These are phyloP conservation scores for Sphinx pinastri DNA, from an alignment of 2,888 invertebrate genomes.

Conservation along the genomic window DNA sequence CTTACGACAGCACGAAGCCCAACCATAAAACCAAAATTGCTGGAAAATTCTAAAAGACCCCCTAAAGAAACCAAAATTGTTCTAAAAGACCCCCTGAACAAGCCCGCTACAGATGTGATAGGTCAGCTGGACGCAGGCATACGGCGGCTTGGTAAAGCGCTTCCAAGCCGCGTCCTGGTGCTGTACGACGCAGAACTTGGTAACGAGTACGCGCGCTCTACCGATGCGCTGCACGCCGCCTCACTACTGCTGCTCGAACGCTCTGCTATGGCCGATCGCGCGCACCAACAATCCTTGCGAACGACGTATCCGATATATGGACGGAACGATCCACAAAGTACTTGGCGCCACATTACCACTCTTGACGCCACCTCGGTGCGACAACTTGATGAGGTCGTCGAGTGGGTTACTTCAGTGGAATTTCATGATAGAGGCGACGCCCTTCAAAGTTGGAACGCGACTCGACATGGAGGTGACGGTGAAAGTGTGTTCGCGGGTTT, in stretches of 20 bases:
- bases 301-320: slow-evolving; percentile 50
- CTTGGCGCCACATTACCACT: slow-evolving; percentile 49
- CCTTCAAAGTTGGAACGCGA: slow-evolving; percentile 36
- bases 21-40: not conserved
- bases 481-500: slow-evolving; percentile 37
- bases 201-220: slow-evolving; percentile 19
- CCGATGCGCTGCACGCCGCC: slow-evolving; percentile 29
- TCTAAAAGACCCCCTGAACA: too few species aligned
- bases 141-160: not conserved
- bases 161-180: slow-evolving; percentile 19
- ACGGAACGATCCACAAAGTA: slow-evolving; percentile 28
- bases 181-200: slow-evolving; percentile 26
- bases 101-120: not conserved
- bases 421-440: slow-evolving; percentile 41
- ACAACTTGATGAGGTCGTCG: slow-evolving; percentile 42
- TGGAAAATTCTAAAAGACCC: not conserved
- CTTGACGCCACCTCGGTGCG: slow-evolving; percentile 44
- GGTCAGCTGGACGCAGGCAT: not conserved
- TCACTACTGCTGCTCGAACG: slow-evolving; percentile 33
- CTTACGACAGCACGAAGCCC: not conserved
- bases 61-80: not conserved
- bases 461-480: slow-evolving; percentile 37
- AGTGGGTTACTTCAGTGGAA: slow-evolving; percentile 45
- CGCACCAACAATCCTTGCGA: slow-evolving; percentile 37
- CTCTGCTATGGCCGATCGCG: slow-evolving; percentile 32